Evolutionary conservation across 2,113 vertebrate genomes (phyloP).

Genomic region (Cephalopholis sonnerati): DNA sequence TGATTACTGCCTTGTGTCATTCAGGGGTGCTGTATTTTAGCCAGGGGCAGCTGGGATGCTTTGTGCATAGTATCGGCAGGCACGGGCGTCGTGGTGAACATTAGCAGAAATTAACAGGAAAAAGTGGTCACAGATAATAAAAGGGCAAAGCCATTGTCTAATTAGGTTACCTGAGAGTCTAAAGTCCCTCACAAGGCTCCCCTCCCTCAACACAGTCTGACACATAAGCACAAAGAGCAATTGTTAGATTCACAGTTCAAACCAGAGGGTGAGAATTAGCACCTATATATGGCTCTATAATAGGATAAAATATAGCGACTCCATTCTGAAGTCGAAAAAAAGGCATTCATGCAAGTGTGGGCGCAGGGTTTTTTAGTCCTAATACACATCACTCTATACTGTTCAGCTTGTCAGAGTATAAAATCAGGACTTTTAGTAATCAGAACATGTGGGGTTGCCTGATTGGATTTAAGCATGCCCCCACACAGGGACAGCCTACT

Average conservation of each 20-base stretch:
- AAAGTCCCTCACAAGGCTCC: conserved; percentile 82
- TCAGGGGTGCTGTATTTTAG: conserved; percentile 51
- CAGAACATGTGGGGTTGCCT: conserved; percentile 58
- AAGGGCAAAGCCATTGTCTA: conserved; percentile 43
- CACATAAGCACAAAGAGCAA: conserved; percentile 80
- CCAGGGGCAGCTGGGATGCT: conserved; percentile 48
- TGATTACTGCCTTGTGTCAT: conserved; percentile 51
- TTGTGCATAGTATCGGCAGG: conserved; percentile 64
- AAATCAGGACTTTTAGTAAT: conserved; percentile 64
- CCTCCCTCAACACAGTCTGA: conserved; percentile 83
- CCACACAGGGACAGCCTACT: conserved; percentile 50
- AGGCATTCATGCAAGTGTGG: conserved; percentile 37
- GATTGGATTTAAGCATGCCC: conserved; percentile 61
- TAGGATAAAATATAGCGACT: conserved; percentile 37
- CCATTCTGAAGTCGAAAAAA: conserved; percentile 20
- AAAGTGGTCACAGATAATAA: conserved; percentile 51
- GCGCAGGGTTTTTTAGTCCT: conserved; percentile 18
- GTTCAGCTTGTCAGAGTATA: conserved; percentile 51
- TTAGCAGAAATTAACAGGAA: conserved; percentile 63
- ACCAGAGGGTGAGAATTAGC: conserved; percentile 46
- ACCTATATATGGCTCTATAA: conserved; percentile 38
- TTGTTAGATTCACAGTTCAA: conserved; percentile 77
- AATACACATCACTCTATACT: conserved; percentile 35
- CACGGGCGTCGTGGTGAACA: conserved; percentile 65
- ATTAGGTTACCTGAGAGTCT: conserved; percentile 81